Conservation (phyloP, 2,113 vertebrate species). For the Macheiramphus alcinus region DNA sequence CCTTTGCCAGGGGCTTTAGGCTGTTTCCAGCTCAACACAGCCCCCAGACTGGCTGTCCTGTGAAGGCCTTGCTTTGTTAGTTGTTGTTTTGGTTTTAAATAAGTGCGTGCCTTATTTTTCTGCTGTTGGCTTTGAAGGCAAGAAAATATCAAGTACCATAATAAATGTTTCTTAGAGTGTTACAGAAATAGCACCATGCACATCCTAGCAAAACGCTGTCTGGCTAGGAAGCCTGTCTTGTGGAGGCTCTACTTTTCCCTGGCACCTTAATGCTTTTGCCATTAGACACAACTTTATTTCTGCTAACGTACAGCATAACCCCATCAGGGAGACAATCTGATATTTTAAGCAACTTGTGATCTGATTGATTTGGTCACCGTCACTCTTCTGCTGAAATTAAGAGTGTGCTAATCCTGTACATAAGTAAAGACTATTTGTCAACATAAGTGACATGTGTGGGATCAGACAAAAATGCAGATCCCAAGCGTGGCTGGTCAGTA, state of each 20-base stretch:
- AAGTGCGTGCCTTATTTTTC: not conserved
- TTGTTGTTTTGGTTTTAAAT: not conserved
- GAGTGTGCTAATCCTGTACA: not conserved
- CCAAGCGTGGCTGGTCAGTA: not conserved
- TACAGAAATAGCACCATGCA: not conserved
- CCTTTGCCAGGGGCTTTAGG: not conserved
- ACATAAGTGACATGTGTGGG: fast-evolving
- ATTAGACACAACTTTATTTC: not conserved
- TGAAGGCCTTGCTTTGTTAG: not conserved
- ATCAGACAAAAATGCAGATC: not conserved
- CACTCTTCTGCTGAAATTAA: not conserved
- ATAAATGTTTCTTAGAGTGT: not conserved
- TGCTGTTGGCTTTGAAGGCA: not conserved
- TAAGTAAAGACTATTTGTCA: not conserved
- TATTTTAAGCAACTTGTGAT: not conserved
- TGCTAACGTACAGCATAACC: not conserved
- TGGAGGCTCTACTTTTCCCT: not conserved
- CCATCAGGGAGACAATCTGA: not conserved
- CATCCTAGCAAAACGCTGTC: fast-evolving
- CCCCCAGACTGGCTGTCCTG: not conserved
- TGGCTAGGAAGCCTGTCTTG: not conserved
- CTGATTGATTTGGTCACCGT: not conserved
- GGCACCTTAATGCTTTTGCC: not conserved
- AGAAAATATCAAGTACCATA: not conserved
- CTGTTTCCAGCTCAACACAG: not conserved